These are phyloP conservation scores for Limulus polyphemus DNA, from an alignment of 2,888 invertebrate genomes.

Conservation along the genomic window DNA sequence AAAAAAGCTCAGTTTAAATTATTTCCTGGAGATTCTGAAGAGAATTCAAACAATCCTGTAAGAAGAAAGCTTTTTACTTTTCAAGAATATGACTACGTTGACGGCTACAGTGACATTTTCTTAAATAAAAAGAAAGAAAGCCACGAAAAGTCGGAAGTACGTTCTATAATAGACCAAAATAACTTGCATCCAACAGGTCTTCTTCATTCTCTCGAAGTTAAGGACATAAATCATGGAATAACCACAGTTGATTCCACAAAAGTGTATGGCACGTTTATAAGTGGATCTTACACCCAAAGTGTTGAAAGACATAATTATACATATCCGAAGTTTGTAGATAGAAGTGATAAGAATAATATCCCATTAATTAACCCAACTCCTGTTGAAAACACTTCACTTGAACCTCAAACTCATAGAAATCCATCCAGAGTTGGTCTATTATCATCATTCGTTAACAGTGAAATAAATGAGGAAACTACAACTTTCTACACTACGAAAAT, in stretches of 20 bases:
- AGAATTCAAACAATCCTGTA: too few species aligned
- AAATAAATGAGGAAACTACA: slow-evolving; percentile 11
- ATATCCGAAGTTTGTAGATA: slow-evolving; percentile 6
- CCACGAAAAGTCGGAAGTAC: too few species aligned
- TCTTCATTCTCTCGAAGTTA: not conserved
- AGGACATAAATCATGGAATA: slow-evolving; percentile 1
- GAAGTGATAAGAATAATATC: slow-evolving; percentile 5
- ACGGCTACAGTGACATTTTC: too few species aligned
- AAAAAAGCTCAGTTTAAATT: too few species aligned
- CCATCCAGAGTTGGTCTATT: slow-evolving; percentile 45
- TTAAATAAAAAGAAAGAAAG: too few species aligned
- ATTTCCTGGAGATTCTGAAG: too few species aligned
- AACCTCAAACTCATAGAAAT: slow-evolving; percentile 31
- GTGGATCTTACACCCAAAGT: slow-evolving; percentile 16
- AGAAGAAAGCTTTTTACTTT: too few species aligned
- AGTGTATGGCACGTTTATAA: slow-evolving; percentile 18
- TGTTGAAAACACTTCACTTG: slow-evolving; percentile 45
- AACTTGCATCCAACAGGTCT: not conserved
- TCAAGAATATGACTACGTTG: too few species aligned
- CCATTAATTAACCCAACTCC: slow-evolving; percentile 43
- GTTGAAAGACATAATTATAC: slow-evolving; percentile 12
- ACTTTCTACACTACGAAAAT: slow-evolving; percentile 23
- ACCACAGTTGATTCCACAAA: slow-evolving; percentile 8
- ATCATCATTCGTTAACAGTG: slow-evolving; percentile 18
- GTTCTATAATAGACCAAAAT: not conserved